Percentiles rank a stretch among this genome's conserved stretches.
Evolutionary conservation across 2,113 vertebrate species (phyloP).

Genomic region (Colaptes auratus): DNA sequence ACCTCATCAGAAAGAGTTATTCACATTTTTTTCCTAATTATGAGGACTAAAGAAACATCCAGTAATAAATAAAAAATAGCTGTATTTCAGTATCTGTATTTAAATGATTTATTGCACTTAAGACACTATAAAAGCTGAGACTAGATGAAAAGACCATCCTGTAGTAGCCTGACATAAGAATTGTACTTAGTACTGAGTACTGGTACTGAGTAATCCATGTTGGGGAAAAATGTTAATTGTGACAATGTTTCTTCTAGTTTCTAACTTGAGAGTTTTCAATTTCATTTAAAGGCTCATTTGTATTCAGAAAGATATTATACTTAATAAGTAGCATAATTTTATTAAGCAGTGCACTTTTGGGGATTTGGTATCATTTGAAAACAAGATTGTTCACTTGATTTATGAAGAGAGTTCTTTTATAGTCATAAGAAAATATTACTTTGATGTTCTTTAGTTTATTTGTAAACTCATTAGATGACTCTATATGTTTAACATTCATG

Average conservation of each 20-base stretch:
- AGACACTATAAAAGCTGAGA: not conserved
- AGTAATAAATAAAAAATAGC: not conserved
- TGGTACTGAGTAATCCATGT: not conserved
- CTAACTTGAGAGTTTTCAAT: not conserved
- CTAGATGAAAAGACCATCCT: not conserved
- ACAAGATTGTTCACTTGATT: not conserved
- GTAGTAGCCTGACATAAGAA: not conserved
- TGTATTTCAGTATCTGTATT: not conserved
- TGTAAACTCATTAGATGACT: not conserved
- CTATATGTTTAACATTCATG: not conserved
- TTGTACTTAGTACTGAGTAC: not conserved
- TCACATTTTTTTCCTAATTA: not conserved
- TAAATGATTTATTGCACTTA: not conserved
- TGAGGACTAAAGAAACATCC: not conserved
- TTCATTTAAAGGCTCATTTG: not conserved
- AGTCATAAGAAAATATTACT: not conserved
- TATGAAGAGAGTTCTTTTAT: not conserved
- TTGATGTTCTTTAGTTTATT: not conserved
- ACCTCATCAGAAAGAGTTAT: not conserved
- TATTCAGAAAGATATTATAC: not conserved
- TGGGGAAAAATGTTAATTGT: not conserved
- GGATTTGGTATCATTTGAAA: not conserved
- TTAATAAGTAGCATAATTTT: not conserved
- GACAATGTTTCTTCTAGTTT: not conserved
- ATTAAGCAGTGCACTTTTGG: not conserved